Evolutionary conservation across 2,888 invertebrate genomes (phyloP).

Genomic region (Pardosa pseudoannulata): DNA sequence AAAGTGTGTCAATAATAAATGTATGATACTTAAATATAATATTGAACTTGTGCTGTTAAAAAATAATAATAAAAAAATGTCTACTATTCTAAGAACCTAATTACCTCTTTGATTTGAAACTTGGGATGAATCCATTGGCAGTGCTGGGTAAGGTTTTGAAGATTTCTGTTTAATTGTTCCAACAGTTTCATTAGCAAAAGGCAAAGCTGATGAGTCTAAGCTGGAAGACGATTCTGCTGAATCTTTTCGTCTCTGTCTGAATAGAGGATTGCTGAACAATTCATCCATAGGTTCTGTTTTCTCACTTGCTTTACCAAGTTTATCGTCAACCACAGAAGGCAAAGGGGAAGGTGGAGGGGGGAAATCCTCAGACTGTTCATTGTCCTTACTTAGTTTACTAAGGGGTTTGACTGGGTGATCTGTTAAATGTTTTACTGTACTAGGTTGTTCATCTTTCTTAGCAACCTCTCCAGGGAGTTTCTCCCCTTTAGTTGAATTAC

Average conservation of each 20-base stretch:
- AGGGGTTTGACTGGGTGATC: not conserved
- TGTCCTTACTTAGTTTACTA: conserved; percentile 22
- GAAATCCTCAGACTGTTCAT: conserved; percentile 75
- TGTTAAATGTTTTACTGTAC: not conserved
- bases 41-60: too few relatives aligned
- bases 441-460: conserved; percentile 16
- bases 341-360: conserved; percentile 77
- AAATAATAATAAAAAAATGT: too few relatives aligned
- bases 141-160: conserved; percentile 54
- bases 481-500: conserved; percentile 77
- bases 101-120: conserved; percentile 9
- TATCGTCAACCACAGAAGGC: conserved; percentile 46
- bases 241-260: conserved; percentile 59
- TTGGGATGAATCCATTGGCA: conserved; percentile 32
- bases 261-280: conserved; percentile 63
- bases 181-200: conserved; percentile 98
- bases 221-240: conserved; percentile 60
- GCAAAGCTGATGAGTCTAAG: conserved; percentile 78
- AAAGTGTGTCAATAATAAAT: too few relatives aligned
- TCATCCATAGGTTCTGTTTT: conserved; percentile 54
- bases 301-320: conserved; percentile 14
- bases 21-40: too few relatives aligned
- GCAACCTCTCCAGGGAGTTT: conserved; percentile 5
- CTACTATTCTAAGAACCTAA: too few relatives aligned
- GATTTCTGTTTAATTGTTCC: conserved; percentile 93